Evolutionary conservation across 2,113 vertebrate species (phyloP).

Genomic region (Cryptomyrus ogoouensis): DNA sequence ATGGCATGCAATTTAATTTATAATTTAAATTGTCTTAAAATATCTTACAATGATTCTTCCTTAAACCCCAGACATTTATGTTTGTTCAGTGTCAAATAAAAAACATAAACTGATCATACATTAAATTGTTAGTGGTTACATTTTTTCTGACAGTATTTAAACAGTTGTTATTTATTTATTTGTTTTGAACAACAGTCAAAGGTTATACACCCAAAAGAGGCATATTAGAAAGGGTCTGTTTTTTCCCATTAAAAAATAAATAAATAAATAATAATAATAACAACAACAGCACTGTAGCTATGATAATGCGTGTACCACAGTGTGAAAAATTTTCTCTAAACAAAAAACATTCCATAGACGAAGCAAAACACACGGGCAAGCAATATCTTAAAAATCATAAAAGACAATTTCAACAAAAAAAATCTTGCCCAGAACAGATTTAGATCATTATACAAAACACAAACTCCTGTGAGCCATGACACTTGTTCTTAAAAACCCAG

Average conservation of each 20-base stretch:
- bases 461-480: conserved; percentile 64
- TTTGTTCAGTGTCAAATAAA: background rate
- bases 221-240: background rate
- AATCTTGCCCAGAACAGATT: conserved; percentile 61
- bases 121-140: conserved; percentile 12
- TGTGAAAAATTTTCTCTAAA: background rate
- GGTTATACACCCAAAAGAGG: conserved; percentile 15
- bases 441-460: conserved; percentile 67
- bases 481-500: conserved; percentile 58
- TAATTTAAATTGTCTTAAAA: conserved; percentile 1
- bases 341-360: background rate
- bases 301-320: conserved; percentile 17
- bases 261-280: background rate
- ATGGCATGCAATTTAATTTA: conserved; percentile 17
- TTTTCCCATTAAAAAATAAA: background rate
- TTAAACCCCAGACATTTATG: conserved; percentile 6
- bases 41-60: background rate
- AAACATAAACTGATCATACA: conserved; percentile 11
- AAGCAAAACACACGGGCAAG: conserved; percentile 7
- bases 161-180: background rate
- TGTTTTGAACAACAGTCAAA: conserved; percentile 6
- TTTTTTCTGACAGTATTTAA: conserved; percentile 3
- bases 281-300: conserved; percentile 17
- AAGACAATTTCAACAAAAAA: conserved; percentile 32
- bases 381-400: conserved; percentile 14